These are phyloP conservation scores for Troglohyphantes excavatus DNA, from an alignment of 2,888 invertebrate genomes.

Conservation along the genomic window DNA sequence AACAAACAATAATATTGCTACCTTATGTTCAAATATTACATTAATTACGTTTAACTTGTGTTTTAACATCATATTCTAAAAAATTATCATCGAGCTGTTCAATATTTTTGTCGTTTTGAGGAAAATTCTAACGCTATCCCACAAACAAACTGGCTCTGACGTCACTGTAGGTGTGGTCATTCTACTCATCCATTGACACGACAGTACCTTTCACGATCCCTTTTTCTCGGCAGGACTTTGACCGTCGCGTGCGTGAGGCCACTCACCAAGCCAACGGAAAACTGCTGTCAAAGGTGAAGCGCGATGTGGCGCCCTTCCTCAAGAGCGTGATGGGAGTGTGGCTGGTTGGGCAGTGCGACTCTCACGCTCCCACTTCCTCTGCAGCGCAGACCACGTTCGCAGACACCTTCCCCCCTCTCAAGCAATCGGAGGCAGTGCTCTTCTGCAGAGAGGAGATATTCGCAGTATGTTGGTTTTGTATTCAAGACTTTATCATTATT, in stretches of 20 bases:
- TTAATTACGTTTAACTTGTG: too few relatives aligned
- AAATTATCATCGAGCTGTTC: too few relatives aligned
- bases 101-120: too few relatives aligned
- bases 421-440: slow-evolving; percentile 89
- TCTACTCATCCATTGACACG: too few relatives aligned
- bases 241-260: slow-evolving; percentile 92
- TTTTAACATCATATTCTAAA: too few relatives aligned
- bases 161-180: too few relatives aligned
- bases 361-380: slow-evolving; percentile 91
- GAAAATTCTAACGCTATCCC: too few relatives aligned
- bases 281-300: slow-evolving; percentile 87
- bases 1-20: too few relatives aligned
- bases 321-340: slow-evolving; percentile 90
- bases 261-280: slow-evolving; percentile 88
- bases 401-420: slow-evolving; percentile 89
- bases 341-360: slow-evolving; percentile 93
- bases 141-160: too few relatives aligned
- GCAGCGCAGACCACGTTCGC: slow-evolving; percentile 87
- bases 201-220: neutral
- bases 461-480: slow-evolving; percentile 82
- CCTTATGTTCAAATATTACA: too few relatives aligned
- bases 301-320: slow-evolving; percentile 90
- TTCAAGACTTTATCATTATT: neutral
- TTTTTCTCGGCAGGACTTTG: slow-evolving; percentile 85
- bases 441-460: slow-evolving; percentile 93